Percentiles rank a stretch among this genome's conserved stretches.
Evolutionary conservation across 1,140 invertebrate species (phyloP).

Genomic region (Araneus ventricosus): DNA sequence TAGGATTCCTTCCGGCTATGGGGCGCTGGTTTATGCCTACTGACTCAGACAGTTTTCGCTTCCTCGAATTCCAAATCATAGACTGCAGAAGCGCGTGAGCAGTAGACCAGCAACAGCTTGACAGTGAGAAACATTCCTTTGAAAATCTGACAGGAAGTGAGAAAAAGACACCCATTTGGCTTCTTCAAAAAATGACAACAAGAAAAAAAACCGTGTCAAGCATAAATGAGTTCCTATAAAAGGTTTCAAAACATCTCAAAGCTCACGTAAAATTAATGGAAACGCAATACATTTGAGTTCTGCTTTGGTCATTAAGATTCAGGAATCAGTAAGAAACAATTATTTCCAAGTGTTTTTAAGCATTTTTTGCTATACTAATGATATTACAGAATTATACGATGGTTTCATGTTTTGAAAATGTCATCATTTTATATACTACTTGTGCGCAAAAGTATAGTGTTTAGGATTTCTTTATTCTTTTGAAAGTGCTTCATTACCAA

Average conservation of each 20-base stretch:
- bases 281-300: no score
- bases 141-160: neutral
- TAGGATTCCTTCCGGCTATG: conserved; percentile 54
- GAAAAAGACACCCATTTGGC: neutral
- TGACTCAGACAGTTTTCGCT: conserved; percentile 22
- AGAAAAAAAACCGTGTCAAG: neutral
- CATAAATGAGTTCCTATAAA: neutral
- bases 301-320: no score
- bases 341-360: no score
- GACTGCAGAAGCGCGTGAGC: neutral
- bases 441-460: no score
- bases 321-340: no score
- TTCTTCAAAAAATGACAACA: neutral
- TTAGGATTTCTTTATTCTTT: no score
- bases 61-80: conserved; percentile 5
- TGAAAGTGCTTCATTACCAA: no score
- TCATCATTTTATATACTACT: no score
- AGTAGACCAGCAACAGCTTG: conserved; percentile 3
- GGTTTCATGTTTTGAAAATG: no score
- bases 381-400: no score
- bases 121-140: neutral
- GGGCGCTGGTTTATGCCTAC: neutral
- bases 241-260: neutral
- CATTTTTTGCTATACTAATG: no score
- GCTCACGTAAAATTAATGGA: no score